Evolutionary conservation across 2,888 invertebrate species (phyloP).

Genomic region (Tetanocera ferruginea): DNA sequence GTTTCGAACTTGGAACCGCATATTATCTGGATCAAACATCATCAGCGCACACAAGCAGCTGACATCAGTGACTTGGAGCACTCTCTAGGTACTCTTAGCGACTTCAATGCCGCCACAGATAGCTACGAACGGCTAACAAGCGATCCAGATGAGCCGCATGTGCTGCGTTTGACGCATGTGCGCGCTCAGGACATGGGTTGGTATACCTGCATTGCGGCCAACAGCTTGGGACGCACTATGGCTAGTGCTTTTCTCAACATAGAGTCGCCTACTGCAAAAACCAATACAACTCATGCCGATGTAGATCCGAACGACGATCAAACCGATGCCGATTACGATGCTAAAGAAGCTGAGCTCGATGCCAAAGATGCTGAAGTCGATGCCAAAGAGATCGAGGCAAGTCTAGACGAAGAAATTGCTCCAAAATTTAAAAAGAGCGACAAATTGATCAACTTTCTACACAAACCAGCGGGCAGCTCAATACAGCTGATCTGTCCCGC

Average conservation of each 20-base stretch:
- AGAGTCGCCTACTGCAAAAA: background rate
- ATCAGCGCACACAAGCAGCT: conserved; percentile 25
- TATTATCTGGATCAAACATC: conserved; percentile 77
- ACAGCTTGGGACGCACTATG: conserved; percentile 83
- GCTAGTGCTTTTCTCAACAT: conserved; percentile 87
- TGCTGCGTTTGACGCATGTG: conserved; percentile 84
- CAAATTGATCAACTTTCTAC: conserved; percentile 48
- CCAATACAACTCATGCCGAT: background rate
- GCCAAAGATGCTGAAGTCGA: conserved; percentile 37
- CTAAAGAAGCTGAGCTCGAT: conserved; percentile 39
- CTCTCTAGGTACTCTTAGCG: background rate
- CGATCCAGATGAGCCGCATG: conserved; percentile 74
- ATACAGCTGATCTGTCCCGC: conserved; percentile 75
- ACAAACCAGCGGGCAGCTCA: conserved; percentile 84
- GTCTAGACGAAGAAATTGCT: conserved; percentile 37
- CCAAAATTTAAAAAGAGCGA: conserved; percentile 51
- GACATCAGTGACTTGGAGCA: conserved; percentile 38
- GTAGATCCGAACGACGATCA: background rate
- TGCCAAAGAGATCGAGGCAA: conserved; percentile 34
- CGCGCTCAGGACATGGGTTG: conserved; percentile 90
- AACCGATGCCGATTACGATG: conserved; percentile 32
- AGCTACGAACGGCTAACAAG: conserved; percentile 46
- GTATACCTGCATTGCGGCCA: conserved; percentile 95
- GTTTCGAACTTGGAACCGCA: conserved; percentile 87
- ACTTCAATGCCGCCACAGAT: background rate